Evolutionary conservation across 92 coral and sea anemone species (phyloP).

Genomic region (Epizoanthus rinbou): DNA sequence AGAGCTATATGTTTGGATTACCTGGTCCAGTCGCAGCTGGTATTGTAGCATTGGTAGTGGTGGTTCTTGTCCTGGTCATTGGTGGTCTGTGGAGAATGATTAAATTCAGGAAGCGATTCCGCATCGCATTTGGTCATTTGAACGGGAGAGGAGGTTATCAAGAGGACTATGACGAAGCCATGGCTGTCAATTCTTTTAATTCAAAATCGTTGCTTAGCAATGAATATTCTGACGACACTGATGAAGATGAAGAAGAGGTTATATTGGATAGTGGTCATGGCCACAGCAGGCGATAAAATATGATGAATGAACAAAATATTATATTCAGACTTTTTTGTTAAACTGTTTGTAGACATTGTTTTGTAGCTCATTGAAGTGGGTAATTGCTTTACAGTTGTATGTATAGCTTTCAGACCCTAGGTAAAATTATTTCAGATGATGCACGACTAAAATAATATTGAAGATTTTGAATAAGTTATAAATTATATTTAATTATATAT

Average conservation of each 20-base stretch:
- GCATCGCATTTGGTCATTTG: slow-evolving; percentile 52
- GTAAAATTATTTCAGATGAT: too few relatives aligned
- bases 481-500: too few relatives aligned
- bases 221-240: slow-evolving; percentile 96
- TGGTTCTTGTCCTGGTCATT: slow-evolving; percentile 64
- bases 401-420: too few relatives aligned
- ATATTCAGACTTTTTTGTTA: not conserved
- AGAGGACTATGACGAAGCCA: slow-evolving; percentile 83
- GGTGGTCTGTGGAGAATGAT: slow-evolving; percentile 79
- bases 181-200: slow-evolving; percentile 87
- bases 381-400: too few relatives aligned
- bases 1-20: slow-evolving; percentile 73
- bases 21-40: slow-evolving; percentile 74
- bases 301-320: not conserved
- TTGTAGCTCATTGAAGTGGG: too few relatives aligned
- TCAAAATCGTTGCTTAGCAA: slow-evolving; percentile 92
- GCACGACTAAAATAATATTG: too few relatives aligned
- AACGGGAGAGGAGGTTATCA: slow-evolving; percentile 81
- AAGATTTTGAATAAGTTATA: too few relatives aligned
- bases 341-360: too few relatives aligned
- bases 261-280: slow-evolving; percentile 61
- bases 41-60: slow-evolving; percentile 57
- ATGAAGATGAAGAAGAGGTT: slow-evolving; percentile 94
- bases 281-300: slow-evolving; percentile 37
- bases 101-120: slow-evolving; percentile 69